Percentiles rank a stretch among this genome's conserved stretches.
Conservation (phyloP, 2,113 vertebrate species). For the Campylomormyrus numenius region DNA sequence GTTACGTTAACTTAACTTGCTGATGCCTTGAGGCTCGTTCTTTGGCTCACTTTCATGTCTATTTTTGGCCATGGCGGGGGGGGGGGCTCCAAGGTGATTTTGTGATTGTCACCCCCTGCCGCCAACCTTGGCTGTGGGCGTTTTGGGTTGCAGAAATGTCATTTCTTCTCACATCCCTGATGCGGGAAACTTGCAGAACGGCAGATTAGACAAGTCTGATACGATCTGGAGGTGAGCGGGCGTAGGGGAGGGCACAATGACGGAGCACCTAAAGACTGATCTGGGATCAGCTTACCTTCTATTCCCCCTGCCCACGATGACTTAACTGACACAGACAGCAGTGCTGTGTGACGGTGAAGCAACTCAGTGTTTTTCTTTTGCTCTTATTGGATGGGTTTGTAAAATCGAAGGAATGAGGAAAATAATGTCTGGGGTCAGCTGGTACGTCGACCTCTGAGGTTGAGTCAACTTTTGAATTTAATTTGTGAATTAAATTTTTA, state of each 20-base stretch:
- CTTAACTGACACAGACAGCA: not conserved
- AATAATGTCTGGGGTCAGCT: not conserved
- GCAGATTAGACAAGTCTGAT: not conserved
- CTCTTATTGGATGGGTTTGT: not conserved
- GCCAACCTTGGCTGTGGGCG: not conserved
- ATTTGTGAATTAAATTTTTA: not conserved
- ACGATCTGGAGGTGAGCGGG: not conserved
- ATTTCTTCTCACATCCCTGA: not conserved
- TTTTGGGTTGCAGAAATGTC: not conserved
- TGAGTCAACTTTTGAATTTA: not conserved
- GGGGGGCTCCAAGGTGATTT: not conserved
- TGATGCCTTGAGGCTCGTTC: not conserved
- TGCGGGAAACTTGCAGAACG: not conserved
- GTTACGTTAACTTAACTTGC: not conserved
- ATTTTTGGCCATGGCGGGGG: not conserved
- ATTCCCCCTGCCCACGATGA: not conserved
- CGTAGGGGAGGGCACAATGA: not conserved
- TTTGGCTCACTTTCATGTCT: not conserved
- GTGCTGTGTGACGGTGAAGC: not conserved
- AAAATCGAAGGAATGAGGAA: not conserved
- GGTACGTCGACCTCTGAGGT: not conserved
- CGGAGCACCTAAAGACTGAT: not conserved
- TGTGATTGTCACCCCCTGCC: not conserved
- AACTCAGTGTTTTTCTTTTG: not conserved
- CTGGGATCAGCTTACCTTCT: not conserved